Evolutionary conservation across 2,797 vertebrate genomes (phyloP).

Genomic region (Tragopan temminckii): DNA sequence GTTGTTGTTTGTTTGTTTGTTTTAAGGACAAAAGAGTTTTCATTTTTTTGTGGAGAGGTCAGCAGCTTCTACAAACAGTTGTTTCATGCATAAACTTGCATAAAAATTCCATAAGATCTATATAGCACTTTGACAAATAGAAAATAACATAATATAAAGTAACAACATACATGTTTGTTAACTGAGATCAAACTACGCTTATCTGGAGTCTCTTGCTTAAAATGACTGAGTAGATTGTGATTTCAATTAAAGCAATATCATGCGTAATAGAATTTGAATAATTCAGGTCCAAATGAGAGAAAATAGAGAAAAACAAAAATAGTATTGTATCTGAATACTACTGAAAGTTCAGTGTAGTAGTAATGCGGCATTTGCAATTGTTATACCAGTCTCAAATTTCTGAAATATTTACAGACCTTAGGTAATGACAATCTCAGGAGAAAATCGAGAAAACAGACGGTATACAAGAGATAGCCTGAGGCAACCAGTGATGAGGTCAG

Average conservation of each 20-base stretch:
- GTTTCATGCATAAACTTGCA: slow-evolving; percentile 61
- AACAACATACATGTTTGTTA: slow-evolving; percentile 48
- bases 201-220: slow-evolving; percentile 6
- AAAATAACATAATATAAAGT: slow-evolving; percentile 55
- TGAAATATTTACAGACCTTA: slow-evolving; percentile 93
- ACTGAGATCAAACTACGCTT: slow-evolving; percentile 10
- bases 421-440: slow-evolving; percentile 88
- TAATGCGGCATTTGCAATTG: slow-evolving; percentile 43
- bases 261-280: slow-evolving; percentile 4
- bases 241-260: slow-evolving; percentile 49
- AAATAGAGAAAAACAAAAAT: neutral
- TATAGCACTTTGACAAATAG: slow-evolving; percentile 46
- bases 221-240: slow-evolving; percentile 22
- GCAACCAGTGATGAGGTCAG: slow-evolving; percentile 87
- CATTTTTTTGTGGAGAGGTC: slow-evolving; percentile 18
- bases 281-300: slow-evolving; percentile 19
- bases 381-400: slow-evolving; percentile 62
- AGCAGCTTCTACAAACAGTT: slow-evolving; percentile 53
- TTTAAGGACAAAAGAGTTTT: slow-evolving; percentile 39
- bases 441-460: slow-evolving; percentile 85
- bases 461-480: slow-evolving; percentile 86
- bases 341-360: neutral
- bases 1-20: slow-evolving; percentile 2
- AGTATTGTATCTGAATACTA: neutral
- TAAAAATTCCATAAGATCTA: slow-evolving; percentile 67